Conservation (phyloP, 2,113 vertebrate genomes). For the Boleophthalmus pectinirostris region DNA sequence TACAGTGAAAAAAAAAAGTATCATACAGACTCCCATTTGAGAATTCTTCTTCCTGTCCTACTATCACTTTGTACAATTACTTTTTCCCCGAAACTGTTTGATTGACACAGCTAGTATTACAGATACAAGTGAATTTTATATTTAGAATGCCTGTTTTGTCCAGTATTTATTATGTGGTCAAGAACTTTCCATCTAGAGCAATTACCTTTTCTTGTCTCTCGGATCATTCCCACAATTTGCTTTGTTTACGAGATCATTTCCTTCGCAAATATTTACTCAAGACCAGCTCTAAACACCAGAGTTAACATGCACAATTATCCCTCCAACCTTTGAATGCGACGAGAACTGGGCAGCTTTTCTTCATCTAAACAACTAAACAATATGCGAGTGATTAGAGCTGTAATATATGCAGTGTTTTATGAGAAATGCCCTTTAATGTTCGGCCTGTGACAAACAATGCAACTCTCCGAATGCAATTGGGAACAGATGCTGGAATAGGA, state of each 20-base stretch:
- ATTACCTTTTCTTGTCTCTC: background rate
- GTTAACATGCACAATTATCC: constrained; percentile 27
- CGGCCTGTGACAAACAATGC: constrained; percentile 42
- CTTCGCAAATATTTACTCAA: constrained; percentile 1
- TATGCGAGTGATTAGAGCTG: constrained; percentile 35
- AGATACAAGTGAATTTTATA: background rate
- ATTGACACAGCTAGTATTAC: background rate
- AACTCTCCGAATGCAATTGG: constrained; percentile 47
- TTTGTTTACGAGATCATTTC: constrained; percentile 2
- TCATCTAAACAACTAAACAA: constrained; percentile 25
- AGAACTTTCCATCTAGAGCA: background rate
- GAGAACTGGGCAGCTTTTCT: constrained; percentile 21
- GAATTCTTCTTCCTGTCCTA: too few species aligned
- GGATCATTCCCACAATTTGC: background rate
- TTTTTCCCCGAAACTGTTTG: background rate
- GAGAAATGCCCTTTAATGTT: constrained; percentile 44
- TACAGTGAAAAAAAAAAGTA: too few species aligned
- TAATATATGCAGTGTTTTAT: constrained; percentile 39
- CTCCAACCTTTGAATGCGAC: constrained; percentile 26
- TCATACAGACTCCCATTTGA: too few species aligned
- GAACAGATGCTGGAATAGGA: constrained; percentile 58
- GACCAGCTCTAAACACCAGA: constrained; percentile 1
- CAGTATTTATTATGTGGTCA: background rate
- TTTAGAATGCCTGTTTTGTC: background rate
- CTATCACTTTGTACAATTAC: too few species aligned